Evolutionary conservation across 2,113 vertebrate species (phyloP), one percentile per base, ranked within the genome.

Genomic region (Zootoca vivipara): DNA sequence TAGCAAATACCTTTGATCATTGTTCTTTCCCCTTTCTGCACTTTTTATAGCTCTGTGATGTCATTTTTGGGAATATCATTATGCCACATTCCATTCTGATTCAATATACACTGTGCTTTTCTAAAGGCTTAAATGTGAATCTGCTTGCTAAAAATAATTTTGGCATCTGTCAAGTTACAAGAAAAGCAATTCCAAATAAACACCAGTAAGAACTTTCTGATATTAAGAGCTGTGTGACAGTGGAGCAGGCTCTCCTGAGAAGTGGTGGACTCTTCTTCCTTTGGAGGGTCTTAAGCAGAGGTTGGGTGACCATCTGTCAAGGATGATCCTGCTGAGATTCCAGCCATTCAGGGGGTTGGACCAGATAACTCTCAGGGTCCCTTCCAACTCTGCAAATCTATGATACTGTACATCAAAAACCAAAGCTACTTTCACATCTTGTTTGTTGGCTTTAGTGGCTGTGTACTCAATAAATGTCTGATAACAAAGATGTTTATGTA

Each of bases 361-460:
- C 46, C 10, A 46, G 46, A 46, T 9, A 9, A 1, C 9, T 46
- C 46, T 46, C 46, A 46, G 46, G 46, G 46, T 46, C 46, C 46
- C 46, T 46, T 46, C 46, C 46, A 46, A 46, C 46, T 46, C 46
- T 46, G 46, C 46, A 12, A 52, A 52, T 52, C 46, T 52, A 52
- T 52, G 46, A 52, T 52, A 52, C 46, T 52, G 12, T 46, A 58
- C 87, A 83, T 35, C 89, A 26, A 15, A 15, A 4, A 83, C 79
- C 40, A 82, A 0, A 22, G 33, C 3, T 82, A 33, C 1, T 18
- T 89, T 93, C 0, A 74, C 35, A 89, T 92, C 0, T 62, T 91
- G 93, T 93, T 0, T 40, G 9, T 84, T 91, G 64, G 87, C 89
- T 5, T 5, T 62, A 52, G 82, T 69, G 78, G 83, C 89, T 64